Conservation (phyloP, 2,888 invertebrate species). For the Lasioglossum calceatum region DNA sequence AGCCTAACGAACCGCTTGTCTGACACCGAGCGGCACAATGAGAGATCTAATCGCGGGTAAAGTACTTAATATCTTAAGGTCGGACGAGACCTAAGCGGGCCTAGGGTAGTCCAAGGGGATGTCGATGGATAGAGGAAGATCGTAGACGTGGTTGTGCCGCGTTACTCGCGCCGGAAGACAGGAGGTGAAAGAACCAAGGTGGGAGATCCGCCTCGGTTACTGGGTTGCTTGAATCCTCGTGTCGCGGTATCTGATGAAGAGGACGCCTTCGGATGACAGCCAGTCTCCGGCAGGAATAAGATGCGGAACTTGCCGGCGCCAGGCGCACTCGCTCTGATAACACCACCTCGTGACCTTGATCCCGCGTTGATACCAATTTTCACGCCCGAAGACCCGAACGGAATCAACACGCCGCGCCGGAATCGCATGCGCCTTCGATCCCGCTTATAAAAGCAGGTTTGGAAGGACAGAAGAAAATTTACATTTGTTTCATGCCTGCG, state of each 20-base stretch:
- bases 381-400: not conserved
- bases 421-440: not conserved
- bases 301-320: conserved; percentile 63
- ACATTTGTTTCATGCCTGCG: not conserved
- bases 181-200: conserved; percentile 47
- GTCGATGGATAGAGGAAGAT: conserved; percentile 34
- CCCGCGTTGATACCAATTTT: conserved; percentile 29
- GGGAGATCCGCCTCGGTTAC: conserved; percentile 63
- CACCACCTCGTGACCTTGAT: conserved; percentile 67
- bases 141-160: conserved; percentile 39
- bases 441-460: not conserved
- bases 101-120: conserved; percentile 51
- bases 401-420: not conserved
- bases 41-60: conserved; percentile 84
- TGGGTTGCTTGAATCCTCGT: conserved; percentile 60
- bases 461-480: not conserved
- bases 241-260: conserved; percentile 81
- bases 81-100: conserved; percentile 69
- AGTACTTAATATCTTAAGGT: conserved; percentile 85
- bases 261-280: conserved; percentile 79
- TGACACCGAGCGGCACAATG: conserved; percentile 83
- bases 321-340: conserved; percentile 58
- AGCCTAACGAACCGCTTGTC: conserved; percentile 81
- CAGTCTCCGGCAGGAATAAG: conserved; percentile 67
- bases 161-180: conserved; percentile 46